Evolutionary conservation across 2,113 vertebrate genomes (phyloP).

Genomic region (Larimichthys polyactis): DNA sequence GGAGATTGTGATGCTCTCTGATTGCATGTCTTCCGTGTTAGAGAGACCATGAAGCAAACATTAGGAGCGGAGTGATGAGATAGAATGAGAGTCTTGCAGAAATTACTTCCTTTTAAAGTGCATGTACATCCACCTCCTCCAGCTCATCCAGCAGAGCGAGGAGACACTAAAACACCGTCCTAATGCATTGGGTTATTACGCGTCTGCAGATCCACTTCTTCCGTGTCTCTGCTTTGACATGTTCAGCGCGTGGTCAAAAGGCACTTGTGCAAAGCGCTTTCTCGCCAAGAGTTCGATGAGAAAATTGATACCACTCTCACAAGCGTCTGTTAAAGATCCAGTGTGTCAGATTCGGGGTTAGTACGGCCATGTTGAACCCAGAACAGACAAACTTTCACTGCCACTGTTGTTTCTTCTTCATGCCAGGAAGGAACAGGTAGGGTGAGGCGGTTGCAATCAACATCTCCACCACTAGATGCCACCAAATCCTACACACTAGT

Average conservation of each 20-base stretch:
- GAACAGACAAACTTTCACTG: too few relatives aligned
- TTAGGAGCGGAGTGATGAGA: background rate
- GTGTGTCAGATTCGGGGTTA: too few relatives aligned
- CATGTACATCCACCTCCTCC: background rate
- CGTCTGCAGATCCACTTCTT: background rate
- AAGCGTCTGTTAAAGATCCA: background rate
- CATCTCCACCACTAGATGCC: too few relatives aligned
- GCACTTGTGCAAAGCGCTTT: background rate
- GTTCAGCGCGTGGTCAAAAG: too few relatives aligned
- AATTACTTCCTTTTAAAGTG: background rate
- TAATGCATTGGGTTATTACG: constrained; percentile 12
- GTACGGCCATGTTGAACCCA: too few relatives aligned
- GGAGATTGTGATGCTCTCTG: background rate
- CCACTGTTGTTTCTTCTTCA: too few relatives aligned
- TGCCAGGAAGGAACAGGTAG: too few relatives aligned
- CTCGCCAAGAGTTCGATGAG: background rate
- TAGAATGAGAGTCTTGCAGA: background rate
- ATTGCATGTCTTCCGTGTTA: background rate
- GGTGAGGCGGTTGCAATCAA: too few relatives aligned
- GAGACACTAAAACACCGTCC: background rate
- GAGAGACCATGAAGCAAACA: constrained; percentile 2
- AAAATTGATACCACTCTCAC: background rate
- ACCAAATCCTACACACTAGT: too few relatives aligned
- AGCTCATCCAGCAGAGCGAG: constrained; percentile 6
- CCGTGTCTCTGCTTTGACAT: background rate